These are phyloP conservation scores for Calonectris borealis DNA, from an alignment of 2,113 vertebrate species.

Conservation along the genomic window DNA sequence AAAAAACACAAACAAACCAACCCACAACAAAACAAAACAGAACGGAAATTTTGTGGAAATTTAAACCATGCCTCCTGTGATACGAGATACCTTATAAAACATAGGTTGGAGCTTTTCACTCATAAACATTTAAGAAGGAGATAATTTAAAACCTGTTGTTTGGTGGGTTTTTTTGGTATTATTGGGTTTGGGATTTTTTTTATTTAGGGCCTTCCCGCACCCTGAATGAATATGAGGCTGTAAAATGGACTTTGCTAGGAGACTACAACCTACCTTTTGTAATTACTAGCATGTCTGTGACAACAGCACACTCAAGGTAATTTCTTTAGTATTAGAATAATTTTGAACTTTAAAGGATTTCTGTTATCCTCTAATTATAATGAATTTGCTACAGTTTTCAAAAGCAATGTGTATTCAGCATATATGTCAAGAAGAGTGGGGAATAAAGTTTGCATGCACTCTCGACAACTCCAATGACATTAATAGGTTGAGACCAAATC, in stretches of 20 bases:
- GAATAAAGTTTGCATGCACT: neutral
- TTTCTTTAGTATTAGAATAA: neutral
- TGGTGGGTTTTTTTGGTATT: fast-evolving
- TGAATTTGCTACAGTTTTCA: neutral
- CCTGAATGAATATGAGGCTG: no score
- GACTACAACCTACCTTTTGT: neutral
- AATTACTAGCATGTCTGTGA: neutral
- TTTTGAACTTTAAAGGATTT: neutral
- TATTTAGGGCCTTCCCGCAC: neutral
- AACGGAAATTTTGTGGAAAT: neutral
- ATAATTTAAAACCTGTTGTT: neutral
- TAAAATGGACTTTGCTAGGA: neutral
- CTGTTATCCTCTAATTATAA: neutral
- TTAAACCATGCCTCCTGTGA: neutral
- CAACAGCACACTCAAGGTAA: neutral
- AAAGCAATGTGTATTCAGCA: neutral
- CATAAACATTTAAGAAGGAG: neutral
- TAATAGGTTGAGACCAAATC: neutral
- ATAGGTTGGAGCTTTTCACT: neutral
- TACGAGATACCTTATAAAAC: neutral
- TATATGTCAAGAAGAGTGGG: neutral
- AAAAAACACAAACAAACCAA: neutral
- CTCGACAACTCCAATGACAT: neutral
- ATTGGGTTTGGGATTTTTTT: neutral
- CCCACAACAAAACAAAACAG: neutral